phyloP scores from a whole-genome alignment of 2,888 invertebrate genomes.

The Eupithecia subfuscata region DNA sequence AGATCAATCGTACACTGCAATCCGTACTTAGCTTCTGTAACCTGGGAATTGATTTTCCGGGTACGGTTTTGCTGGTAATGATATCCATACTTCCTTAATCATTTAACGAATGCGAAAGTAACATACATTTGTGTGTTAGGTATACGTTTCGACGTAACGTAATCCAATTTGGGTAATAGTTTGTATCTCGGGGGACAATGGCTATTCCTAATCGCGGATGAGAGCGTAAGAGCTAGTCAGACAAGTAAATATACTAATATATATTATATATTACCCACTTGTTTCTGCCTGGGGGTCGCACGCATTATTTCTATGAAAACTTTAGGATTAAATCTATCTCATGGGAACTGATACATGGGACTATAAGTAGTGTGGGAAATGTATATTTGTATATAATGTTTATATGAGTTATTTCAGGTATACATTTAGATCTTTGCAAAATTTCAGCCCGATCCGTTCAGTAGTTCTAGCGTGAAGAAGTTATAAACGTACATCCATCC shows the following conservation, averaged over 20 bases:
- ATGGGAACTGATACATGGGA: no score
- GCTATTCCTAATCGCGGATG: not conserved
- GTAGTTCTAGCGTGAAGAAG: no score
- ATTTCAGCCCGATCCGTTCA: no score
- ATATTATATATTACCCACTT: no score
- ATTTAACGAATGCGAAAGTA: not conserved
- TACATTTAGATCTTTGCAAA: no score
- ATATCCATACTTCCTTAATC: not conserved
- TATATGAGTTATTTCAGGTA: no score
- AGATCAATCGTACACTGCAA: slow-evolving; percentile 71
- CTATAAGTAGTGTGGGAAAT: no score
- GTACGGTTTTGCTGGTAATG: slow-evolving; percentile 11
- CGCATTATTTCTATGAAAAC: no score
- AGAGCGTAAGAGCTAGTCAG: not conserved
- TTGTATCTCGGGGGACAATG: not conserved
- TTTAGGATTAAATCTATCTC: no score
- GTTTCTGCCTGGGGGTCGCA: no score
- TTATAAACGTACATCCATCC: no score
- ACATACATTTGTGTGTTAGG: not conserved
- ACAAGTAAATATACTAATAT: not conserved
- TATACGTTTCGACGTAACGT: not conserved
- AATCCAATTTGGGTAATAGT: not conserved
- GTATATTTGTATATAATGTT: no score
- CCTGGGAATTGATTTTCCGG: slow-evolving; percentile 26
- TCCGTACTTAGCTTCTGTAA: slow-evolving; percentile 29